These are phyloP conservation scores for Mesembrinibis cayennensis DNA, from an alignment of 2,113 vertebrate genomes.

Conservation along the genomic window DNA sequence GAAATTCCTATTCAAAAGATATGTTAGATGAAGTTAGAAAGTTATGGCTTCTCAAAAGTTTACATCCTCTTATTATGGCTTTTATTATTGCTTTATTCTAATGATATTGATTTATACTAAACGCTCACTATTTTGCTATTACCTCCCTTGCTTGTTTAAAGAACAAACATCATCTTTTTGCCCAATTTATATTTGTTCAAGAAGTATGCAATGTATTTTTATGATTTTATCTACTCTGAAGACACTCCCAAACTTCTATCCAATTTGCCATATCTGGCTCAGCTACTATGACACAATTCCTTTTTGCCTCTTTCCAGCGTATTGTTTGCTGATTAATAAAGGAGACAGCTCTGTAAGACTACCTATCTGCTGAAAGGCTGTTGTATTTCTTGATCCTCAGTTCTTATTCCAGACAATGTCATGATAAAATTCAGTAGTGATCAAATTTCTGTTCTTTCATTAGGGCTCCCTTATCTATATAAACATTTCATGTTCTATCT, in stretches of 20 bases:
- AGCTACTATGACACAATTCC: neutral
- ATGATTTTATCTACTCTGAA: neutral
- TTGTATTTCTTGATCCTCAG: neutral
- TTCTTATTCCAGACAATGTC: neutral
- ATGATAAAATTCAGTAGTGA: neutral
- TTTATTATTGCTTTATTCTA: neutral
- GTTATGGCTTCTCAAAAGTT: neutral
- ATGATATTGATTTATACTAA: neutral
- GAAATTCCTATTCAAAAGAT: neutral
- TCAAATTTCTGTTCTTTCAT: conserved; percentile 43
- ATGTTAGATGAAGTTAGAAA: neutral
- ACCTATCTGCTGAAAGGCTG: neutral
- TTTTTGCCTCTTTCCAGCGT: neutral
- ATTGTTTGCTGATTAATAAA: neutral
- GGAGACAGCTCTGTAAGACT: neutral
- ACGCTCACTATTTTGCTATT: neutral
- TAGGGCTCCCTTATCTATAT: conserved; percentile 38
- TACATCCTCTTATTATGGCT: neutral
- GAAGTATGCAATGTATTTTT: neutral
- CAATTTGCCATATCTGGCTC: neutral
- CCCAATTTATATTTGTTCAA: neutral
- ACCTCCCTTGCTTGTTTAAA: neutral
- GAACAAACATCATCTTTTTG: neutral
- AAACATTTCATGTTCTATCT: conserved; percentile 39
- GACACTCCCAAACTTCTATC: neutral